Evolutionary conservation across 1,140 invertebrate genomes (phyloP).

Genomic region (Pentalonia nigronervosa): DNA sequence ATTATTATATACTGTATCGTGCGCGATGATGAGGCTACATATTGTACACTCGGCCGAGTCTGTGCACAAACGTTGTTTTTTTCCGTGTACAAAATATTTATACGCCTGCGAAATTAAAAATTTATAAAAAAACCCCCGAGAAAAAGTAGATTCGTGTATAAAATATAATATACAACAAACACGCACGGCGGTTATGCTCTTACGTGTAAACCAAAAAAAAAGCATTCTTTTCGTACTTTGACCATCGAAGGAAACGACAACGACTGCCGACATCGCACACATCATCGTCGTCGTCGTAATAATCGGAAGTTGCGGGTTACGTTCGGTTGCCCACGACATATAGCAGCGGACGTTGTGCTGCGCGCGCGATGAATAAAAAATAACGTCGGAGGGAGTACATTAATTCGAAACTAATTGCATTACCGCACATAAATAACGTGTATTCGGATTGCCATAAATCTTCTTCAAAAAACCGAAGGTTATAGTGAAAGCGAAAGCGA

Average conservation of each 20-base stretch:
- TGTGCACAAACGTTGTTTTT: neutral
- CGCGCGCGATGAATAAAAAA: neutral
- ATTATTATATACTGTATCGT: neutral
- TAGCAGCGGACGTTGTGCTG: neutral
- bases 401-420: slow-evolving; percentile 51
- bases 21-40: neutral
- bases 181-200: neutral
- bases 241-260: neutral
- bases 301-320: slow-evolving; percentile 35
- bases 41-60: neutral
- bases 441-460: slow-evolving; percentile 7
- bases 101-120: neutral
- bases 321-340: slow-evolving; percentile 39
- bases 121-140: neutral
- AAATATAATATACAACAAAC: neutral
- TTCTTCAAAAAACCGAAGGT: slow-evolving; percentile 21
- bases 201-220: neutral
- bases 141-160: neutral
- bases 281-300: neutral
- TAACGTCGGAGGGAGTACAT: neutral
- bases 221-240: neutral
- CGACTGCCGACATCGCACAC: slow-evolving; percentile 22
- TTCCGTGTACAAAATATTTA: neutral
- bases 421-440: neutral
- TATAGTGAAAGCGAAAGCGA: neutral